Conservation (phyloP, 2,113 vertebrate species). For the Cervus canadensis region DNA sequence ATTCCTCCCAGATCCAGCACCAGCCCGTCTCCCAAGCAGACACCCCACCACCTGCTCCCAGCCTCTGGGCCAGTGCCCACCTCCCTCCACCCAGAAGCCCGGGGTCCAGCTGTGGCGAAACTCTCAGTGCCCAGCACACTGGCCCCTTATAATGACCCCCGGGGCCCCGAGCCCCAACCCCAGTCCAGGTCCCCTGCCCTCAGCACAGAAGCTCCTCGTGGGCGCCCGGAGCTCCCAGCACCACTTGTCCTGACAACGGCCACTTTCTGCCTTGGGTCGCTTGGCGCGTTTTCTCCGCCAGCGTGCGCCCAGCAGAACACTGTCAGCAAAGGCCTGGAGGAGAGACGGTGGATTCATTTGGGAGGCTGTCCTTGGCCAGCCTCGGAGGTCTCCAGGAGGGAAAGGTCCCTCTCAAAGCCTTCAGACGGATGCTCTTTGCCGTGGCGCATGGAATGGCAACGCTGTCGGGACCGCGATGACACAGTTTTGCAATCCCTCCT, state of each 20-base stretch:
- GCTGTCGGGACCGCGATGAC: conserved; percentile 51
- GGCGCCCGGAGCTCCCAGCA: not conserved
- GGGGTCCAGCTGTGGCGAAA: no score
- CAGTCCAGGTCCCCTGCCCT: not conserved
- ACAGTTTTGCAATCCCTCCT: conserved; percentile 73
- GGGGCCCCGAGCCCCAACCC: not conserved
- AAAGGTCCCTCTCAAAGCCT: not conserved
- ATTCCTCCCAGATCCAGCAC: not conserved
- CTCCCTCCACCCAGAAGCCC: not conserved
- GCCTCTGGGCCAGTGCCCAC: not conserved
- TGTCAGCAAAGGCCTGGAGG: not conserved
- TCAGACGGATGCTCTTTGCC: not conserved
- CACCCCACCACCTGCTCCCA: no score
- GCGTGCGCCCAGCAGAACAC: not conserved
- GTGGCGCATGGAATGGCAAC: conserved; percentile 62
- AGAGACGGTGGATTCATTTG: not conserved
- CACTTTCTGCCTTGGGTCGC: not conserved
- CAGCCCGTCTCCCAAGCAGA: not conserved
- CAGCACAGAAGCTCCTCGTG: not conserved
- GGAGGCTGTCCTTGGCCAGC: not conserved
- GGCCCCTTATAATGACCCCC: not conserved
- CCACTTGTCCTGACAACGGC: not conserved
- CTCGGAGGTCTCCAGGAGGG: rapidly evolving
- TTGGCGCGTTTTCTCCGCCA: not conserved
- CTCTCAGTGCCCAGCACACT: not conserved